Percentiles rank a stretch among this genome's conserved stretches.
Evolutionary conservation across 2,888 invertebrate genomes (phyloP).

Genomic region (Orthonychiurus folsomi): DNA sequence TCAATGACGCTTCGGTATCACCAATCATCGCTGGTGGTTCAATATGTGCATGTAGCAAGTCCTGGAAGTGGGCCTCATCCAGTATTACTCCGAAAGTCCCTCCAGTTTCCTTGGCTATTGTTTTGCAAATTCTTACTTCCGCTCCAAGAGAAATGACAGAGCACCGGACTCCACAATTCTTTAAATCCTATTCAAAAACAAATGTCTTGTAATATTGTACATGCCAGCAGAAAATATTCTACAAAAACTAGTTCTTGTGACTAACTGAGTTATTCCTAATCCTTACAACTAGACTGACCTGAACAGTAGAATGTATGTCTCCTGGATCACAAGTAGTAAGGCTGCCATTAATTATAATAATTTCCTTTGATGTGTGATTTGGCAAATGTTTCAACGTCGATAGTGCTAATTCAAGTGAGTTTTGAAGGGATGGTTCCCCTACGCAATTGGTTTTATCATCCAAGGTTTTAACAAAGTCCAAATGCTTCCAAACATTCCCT

Average conservation of each 20-base stretch:
- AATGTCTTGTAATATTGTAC: no score
- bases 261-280: no score
- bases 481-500: conserved; percentile 72
- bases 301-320: conserved; percentile 75
- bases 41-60: conserved; percentile 49
- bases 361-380: conserved; percentile 87
- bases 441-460: conserved; percentile 53
- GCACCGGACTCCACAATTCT: conserved; percentile 73
- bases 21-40: conserved; percentile 53
- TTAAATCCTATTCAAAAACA: conserved; percentile 47
- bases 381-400: conserved; percentile 79
- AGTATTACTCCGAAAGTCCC: conserved; percentile 80
- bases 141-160: conserved; percentile 93
- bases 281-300: no score
- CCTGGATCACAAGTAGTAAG: conserved; percentile 95
- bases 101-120: conserved; percentile 73
- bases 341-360: conserved; percentile 83
- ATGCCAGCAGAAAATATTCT: conserved; percentile 6
- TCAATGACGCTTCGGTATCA: conserved; percentile 61
- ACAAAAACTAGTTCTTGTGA: no score
- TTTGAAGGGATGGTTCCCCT: conserved; percentile 95
- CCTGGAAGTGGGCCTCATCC: conserved; percentile 64
- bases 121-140: conserved; percentile 83
- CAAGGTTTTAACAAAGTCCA: conserved; percentile 50
- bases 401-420: conserved; percentile 79